Evolutionary conservation across 2,888 invertebrate species (phyloP), one percentile per base, ranked within the genome.

Genomic region (Poecilobothrus nobilitatus): DNA sequence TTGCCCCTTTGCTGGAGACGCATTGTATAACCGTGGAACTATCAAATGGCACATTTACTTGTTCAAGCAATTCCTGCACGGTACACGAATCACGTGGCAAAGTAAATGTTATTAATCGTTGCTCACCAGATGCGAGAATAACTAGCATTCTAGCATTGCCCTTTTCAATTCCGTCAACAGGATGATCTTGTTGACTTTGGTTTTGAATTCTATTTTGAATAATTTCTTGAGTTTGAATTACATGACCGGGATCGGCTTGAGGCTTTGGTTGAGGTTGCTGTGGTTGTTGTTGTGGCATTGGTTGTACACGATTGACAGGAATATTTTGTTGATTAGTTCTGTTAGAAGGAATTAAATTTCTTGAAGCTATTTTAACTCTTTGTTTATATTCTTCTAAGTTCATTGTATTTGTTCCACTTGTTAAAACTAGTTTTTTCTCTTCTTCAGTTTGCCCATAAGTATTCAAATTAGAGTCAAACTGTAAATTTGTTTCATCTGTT

Each of bases 41-140:
- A 67, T 88, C 86, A 76, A 90, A 89, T 66, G 88, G 86, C 74
- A 92, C 90, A 71, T 77, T 79, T 74, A 89, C 90, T 85, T 92
- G 91, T 78, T 91, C 91, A 70, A 92, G 82, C 73, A 92, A 87
- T 83, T 92, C 91, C 79, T 91, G 89, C 68, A 92, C 89, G 0
- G 91, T 91, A 80, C 92, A 92, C 72, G 90, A 89, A 78, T 92
- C 91, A 76, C 90, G 88, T 9, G 92, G 92, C 74, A 91, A 83
- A 68, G 91, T 91, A 78, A 92, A 92, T 12, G 91, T 91, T 68
- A 92, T 92, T 71, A 92, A 83, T 76, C 92, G 86, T 79, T 92
- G 92, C 81, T 92, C 91, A 18, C 91, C 91, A 72, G 87, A 90
- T 74, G 88, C 87, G 68, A 91, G 82, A 73, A 91, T 87, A 63